Percentiles rank a stretch among this genome's conserved stretches.
Evolutionary conservation across 2,888 invertebrate genomes (phyloP).

Genomic region (Lasioglossum leucozonium): DNA sequence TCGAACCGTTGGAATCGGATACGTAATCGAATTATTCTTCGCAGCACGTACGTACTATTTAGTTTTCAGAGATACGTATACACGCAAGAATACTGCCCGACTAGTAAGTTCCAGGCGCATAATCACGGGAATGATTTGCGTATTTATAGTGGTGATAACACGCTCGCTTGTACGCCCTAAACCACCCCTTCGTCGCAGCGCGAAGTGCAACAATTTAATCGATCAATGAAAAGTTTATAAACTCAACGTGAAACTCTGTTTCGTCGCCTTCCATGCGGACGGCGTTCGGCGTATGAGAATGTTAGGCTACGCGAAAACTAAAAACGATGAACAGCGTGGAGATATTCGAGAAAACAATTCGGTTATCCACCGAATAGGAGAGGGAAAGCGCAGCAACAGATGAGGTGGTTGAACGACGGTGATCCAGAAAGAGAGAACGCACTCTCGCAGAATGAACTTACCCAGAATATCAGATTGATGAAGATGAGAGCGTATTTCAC

Average conservation of each 20-base stretch:
- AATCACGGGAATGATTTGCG: not conserved
- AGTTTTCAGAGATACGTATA: not conserved
- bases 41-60: not conserved
- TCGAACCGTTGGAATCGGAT: not conserved
- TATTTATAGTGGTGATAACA: slow-evolving; percentile 26
- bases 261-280: not conserved
- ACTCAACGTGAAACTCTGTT: not conserved
- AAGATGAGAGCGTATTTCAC: slow-evolving; percentile 90
- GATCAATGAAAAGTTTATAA: slow-evolving; percentile 23
- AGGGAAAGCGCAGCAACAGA: slow-evolving; percentile 18
- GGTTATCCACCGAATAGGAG: not conserved
- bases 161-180: not conserved
- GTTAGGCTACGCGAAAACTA: not conserved
- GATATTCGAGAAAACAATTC: not conserved
- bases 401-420: not conserved
- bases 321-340: not conserved
- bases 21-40: not conserved
- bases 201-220: slow-evolving; percentile 24
- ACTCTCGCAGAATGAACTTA: slow-evolving; percentile 84
- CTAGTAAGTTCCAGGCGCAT: slow-evolving; percentile 22
- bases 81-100: not conserved
- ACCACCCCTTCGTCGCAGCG: not conserved
- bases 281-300: not conserved
- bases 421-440: not conserved
- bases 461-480: slow-evolving; percentile 91